These are phyloP conservation scores for Fissipunctia ypsillon DNA, from an alignment of 2,888 invertebrate species.

Conservation along the genomic window DNA sequence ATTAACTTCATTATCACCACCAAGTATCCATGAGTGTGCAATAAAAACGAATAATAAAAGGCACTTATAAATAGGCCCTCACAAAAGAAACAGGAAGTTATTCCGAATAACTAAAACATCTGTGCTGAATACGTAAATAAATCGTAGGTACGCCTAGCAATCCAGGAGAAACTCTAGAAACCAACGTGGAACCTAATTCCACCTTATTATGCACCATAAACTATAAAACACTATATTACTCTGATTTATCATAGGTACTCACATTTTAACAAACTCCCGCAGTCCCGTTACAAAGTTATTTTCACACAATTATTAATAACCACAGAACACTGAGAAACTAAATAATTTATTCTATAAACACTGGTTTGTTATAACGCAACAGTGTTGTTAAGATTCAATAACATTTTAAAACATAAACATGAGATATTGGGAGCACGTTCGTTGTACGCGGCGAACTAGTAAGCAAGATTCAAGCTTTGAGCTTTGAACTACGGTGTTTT, in stretches of 20 bases:
- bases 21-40: not conserved
- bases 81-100: slow-evolving; percentile 44
- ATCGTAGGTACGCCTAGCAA: slow-evolving; percentile 19
- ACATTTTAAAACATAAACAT: slow-evolving; percentile 73
- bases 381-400: slow-evolving; percentile 77
- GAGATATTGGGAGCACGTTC: slow-evolving; percentile 65
- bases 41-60: not conserved
- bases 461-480: slow-evolving; percentile 77
- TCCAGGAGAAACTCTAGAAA: slow-evolving; percentile 37
- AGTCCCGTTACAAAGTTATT: slow-evolving; percentile 57
- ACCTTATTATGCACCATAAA: slow-evolving; percentile 9
- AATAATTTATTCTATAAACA: slow-evolving; percentile 70
- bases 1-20: not conserved
- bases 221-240: slow-evolving; percentile 26
- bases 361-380: slow-evolving; percentile 77
- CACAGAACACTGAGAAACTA: slow-evolving; percentile 66
- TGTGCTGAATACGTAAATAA: slow-evolving; percentile 60
- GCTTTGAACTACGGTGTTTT: slow-evolving; percentile 80
- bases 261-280: slow-evolving; percentile 69
- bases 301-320: slow-evolving; percentile 68
- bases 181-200: slow-evolving; percentile 22
- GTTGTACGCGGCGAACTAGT: slow-evolving; percentile 69
- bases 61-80: slow-evolving; percentile 13
- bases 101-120: slow-evolving; percentile 40
- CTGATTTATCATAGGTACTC: slow-evolving; percentile 57